phyloP scores from a whole-genome alignment of 2,888 invertebrate species.

The Chrysolina oricalcia region DNA sequence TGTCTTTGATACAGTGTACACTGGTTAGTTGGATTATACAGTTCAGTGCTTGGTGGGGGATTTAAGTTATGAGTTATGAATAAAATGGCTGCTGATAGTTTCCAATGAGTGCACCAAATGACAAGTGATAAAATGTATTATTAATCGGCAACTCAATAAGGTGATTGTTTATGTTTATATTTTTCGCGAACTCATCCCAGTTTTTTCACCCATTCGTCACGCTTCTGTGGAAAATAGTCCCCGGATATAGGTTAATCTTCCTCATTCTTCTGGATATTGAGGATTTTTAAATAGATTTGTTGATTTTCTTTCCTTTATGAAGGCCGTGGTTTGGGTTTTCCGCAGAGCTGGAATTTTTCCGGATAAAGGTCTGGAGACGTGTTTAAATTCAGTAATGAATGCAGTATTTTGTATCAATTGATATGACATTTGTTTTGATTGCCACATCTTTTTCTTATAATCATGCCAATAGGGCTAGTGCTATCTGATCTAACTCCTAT shows the following conservation, averaged over 20 bases:
- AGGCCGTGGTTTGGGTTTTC: conserved; percentile 7
- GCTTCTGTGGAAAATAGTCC: conserved; percentile 54
- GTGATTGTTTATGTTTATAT: conserved; percentile 51
- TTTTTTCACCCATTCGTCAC: conserved; percentile 26
- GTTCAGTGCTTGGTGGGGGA: conserved; percentile 65
- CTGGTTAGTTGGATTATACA: background rate
- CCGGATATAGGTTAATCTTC: conserved; percentile 69
- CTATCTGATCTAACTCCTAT: too few species aligned
- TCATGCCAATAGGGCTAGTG: background rate
- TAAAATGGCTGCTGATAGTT: conserved; percentile 71
- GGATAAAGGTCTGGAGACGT: background rate
- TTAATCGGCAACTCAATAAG: conserved; percentile 60
- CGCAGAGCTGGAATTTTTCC: background rate
- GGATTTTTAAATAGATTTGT: conserved; percentile 52
- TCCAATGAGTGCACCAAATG: conserved; percentile 66
- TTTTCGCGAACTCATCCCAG: conserved; percentile 30
- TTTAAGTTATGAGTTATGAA: conserved; percentile 57
- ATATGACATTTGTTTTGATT: conserved; percentile 47
- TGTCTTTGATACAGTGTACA: background rate
- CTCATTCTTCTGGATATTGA: conserved; percentile 53
- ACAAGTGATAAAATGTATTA: conserved; percentile 65
- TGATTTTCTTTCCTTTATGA: conserved; percentile 40
- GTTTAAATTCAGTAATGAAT: background rate
- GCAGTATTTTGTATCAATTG: conserved; percentile 7
- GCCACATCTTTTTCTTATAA: conserved; percentile 36